Base-by-base conservation (phyloP, 1,140 invertebrate genomes). In the Agrilus planipennis region DNA sequence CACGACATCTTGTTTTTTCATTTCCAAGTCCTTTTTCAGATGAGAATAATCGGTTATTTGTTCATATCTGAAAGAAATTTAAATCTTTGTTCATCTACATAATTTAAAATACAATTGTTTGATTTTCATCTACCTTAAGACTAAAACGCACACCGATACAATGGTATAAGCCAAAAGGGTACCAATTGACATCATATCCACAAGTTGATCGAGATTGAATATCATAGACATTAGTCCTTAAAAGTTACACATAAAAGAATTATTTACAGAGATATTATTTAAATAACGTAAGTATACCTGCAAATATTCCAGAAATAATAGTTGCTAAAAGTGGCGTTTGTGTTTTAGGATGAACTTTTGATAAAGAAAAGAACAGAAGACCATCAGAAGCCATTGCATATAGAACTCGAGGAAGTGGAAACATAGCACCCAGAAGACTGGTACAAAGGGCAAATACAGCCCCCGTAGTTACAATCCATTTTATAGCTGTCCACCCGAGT, bases 171-270 rank as follows among this genome's bases (percentile, higher is more conserved):
- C 91, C 31, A 95, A 65, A 0, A 96, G 63, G 0, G 91, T 95
- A 36, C 91, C 91, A 50, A 96, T 94, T 1, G 89, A 92, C 77
- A 95, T 89, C 81, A 96, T 89, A 51, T 91, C 85, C 11, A 95
- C 87, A 16, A 96, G 65, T 56, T 90, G 83, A 11, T 84, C 72
- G 21, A 95, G 58, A 60, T 93, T 77, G 58, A 96, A 94, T 17
- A 94, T 55, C 11, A 84, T 73, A 1, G 89, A 84, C 77, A 95
- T 89, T 1, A 79, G 41, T 30, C 81, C 89, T 76, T 64, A 25
- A 62, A 69, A 12, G n/a, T n/a, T n/a, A n/a, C n/a, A n/a, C n/a
- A n/a, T n/a, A n/a, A n/a, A n/a, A n/a, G n/a, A n/a, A n/a, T n/a
- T n/a, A n/a, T n/a, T n/a, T n/a, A n/a, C n/a, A n/a, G n/a, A n/a